Base-by-base conservation (phyloP, 2,113 vertebrate species). In the Pelmatolapia mariae region DNA sequence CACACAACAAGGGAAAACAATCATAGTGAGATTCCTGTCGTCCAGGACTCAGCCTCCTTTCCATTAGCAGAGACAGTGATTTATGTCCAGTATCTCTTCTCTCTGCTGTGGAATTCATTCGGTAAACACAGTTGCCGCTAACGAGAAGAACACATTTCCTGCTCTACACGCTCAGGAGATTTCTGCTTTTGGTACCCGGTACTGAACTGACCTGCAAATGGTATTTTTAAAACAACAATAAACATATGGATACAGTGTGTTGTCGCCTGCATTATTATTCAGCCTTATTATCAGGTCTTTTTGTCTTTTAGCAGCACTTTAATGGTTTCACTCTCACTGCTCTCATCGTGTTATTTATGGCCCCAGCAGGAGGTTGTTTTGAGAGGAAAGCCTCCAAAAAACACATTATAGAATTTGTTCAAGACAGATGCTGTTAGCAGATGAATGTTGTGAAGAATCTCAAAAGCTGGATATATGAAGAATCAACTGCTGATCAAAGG, bases 71-170 rank as follows among this genome's bases (percentile, higher is more conserved):
- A 6, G 29, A 56, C 33, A 52, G 38, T 86, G 91, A 95, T 93
- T 88, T 85, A 88, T 86, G 43, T 81, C 71, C 57, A 82, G 26
- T 63, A 83, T 87, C n/a, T 83, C 54, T 54, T 93, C 83, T 78
- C 52, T 78, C 76, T 86, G 80, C 90, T 90, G 91, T 88, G 91
- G 93, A 95, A 95, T 94, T 90, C 89, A 89, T 90, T 91, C 71
- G 66, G 90, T 90, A 94, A 95, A 95, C 93, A 92, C 81, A 79
- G 86, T 86, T 38, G 36, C 73, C 26, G 7, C 89, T 96, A 91
- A 96, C 95, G 96, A 82, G 88, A 95, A 95, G 84, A 96, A 63
- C 96, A 96, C 82, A 92, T 94, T 93, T 96, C 84, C 93, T 91
- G 82, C 12, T 31, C 84, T 80, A 82, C 56, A 57, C 4, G 15